Base-by-base conservation (phyloP, 2,113 vertebrate species). In the Calidris pygmaea region DNA sequence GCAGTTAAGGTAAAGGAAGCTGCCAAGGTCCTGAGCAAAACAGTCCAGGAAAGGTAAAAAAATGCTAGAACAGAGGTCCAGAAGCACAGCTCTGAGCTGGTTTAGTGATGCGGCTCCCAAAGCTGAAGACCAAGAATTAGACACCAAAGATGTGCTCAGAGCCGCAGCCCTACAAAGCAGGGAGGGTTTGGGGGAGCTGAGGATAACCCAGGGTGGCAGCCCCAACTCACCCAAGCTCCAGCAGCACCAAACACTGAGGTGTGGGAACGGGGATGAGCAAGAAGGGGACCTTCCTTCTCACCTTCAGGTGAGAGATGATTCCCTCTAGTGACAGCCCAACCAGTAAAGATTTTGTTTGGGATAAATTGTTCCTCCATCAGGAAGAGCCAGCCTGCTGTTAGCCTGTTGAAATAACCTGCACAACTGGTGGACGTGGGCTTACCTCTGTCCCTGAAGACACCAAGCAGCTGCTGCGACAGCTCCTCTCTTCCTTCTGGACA, bases 401-500 rank as follows among this genome's bases (percentile, higher is more conserved):
- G 21, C 11, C 78, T 80, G 48, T 43, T 37, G 65, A 89, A 90
- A 91, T 19, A 80, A 60, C 45, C 39, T 5, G 3, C 5, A 4
- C 53, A 60, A 2, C n/a, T 32, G 20, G 19, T 41, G 75, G 50
- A 39, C 0, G 0, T 53, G 55, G 48, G 45, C 39, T 76, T 80
- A 59, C 32, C 0, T 55, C 12, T 22, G 23, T 59, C 37, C n/a
- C 35, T 3, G 2, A 80, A 67, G 56, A 47, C 30, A 70, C 3
- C 9, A 59, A 53, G 52, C 41, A 76, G 62, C 39, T 2, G 3
- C 45, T 3, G 3, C 0, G 1, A 39, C 52, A 67, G 35, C 19
- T 93, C 41, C 52, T 72, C 3, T 81, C 70, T 48, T 58, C 29
- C 59, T 47, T 30, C 47, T 58, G 68, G 47, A 32, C 19, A 53